Base-by-base conservation (phyloP, 2,797 vertebrate species). In the Pseudochaenichthys georgianus region DNA sequence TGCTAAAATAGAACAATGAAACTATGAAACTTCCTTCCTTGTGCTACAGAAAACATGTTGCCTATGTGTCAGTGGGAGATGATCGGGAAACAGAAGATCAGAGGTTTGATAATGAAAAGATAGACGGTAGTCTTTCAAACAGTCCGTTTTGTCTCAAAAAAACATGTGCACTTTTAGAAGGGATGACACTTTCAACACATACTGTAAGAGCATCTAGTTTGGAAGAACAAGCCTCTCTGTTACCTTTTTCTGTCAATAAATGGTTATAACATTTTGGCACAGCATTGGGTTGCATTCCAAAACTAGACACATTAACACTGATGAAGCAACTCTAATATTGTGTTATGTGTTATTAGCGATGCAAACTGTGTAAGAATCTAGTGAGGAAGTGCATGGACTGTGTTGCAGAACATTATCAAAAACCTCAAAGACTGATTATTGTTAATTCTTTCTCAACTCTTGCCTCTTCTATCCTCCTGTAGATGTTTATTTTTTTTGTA, bases 381-480 rank as follows among this genome's bases (percentile, higher is more conserved):
- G 23, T 57, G 41, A 73, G 69, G 19, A 77, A 52, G 21, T 88
- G 78, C 81, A 85, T 90, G 84, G 62, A 67, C 71, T 84, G 70
- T 86, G 47, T 57, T 67, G 55, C 23, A 75, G 64, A 78, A 72
- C 19, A 16, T 66, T 43, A 61, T 45, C 31, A 52, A 31, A 64
- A 54, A n/a, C 47, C 31, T 62, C 16, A 41, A 76, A 70, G 16
- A 62, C 58, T 68, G 10, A 69, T 71, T 58, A 60, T 83, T 5
- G 46, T 21, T n/a, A 62, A 65, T 81, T 55, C 80, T 81, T 77
- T 77, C 53, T 80, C 52, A 68, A 60, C 52, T 83, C 51, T 71
- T 79, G 60, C 21, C 50, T 83, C 53, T 80, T 72, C 58, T 84
- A 42, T 81, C 58, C 72, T 81, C 66, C 45, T 73, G 12, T 58